Evolutionary conservation across 2,888 invertebrate species (phyloP).

Genomic region (Drosophila aldrichi): DNA sequence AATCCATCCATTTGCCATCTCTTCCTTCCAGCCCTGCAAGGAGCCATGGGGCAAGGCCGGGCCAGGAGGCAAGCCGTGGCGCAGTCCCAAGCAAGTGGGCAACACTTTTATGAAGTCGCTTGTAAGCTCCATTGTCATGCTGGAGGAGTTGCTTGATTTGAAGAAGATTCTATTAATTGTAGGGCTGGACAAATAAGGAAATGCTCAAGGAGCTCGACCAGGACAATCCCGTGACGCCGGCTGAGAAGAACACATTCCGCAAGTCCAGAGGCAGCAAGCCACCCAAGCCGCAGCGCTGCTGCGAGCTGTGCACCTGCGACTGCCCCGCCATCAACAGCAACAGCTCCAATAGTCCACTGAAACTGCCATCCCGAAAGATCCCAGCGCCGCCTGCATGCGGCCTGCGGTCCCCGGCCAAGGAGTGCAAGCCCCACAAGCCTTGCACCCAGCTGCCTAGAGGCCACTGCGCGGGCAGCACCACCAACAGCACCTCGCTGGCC

Average conservation of each 20-base stretch:
- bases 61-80: slow-evolving; percentile 90
- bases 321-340: slow-evolving; percentile 75
- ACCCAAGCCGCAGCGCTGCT: slow-evolving; percentile 76
- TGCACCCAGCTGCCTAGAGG: slow-evolving; percentile 72
- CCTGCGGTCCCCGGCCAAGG: slow-evolving; percentile 38
- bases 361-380: slow-evolving; percentile 51
- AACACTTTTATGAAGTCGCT: slow-evolving; percentile 91
- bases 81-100: slow-evolving; percentile 90
- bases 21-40: slow-evolving; percentile 67
- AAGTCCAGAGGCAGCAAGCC: slow-evolving; percentile 76
- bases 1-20: background rate
- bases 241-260: slow-evolving; percentile 82
- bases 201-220: slow-evolving; percentile 84
- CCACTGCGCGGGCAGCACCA: slow-evolving; percentile 49
- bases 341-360: slow-evolving; percentile 64
- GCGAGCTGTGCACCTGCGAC: slow-evolving; percentile 83
- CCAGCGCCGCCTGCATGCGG: slow-evolving; percentile 18
- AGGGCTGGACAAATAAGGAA: slow-evolving; percentile 85
- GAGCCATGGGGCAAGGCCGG: slow-evolving; percentile 84
- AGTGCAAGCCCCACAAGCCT: slow-evolving; percentile 63
- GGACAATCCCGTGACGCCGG: slow-evolving; percentile 83
- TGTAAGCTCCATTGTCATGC: slow-evolving; percentile 86
- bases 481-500: slow-evolving; percentile 24
- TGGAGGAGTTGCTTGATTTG: rapidly evolving
- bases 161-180: background rate